A percentile compares a stretch with the other conserved stretches of the same genome.
Evolutionary conservation across 2,888 invertebrate genomes (phyloP).

Genomic region (Hofmannophila pseudospretella): DNA sequence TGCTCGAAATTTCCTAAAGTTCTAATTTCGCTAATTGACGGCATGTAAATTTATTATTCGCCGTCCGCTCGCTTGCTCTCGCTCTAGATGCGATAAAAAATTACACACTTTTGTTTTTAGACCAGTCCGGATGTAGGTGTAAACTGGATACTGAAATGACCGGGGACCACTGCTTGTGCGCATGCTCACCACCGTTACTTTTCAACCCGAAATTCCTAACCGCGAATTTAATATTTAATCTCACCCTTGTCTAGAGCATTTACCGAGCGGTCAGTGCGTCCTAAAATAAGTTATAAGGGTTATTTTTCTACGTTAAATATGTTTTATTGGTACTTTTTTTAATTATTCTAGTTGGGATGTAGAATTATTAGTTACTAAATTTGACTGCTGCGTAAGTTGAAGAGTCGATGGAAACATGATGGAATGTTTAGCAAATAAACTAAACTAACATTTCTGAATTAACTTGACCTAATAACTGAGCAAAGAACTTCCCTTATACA

Average conservation of each 20-base stretch:
- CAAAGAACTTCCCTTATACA: too few species aligned
- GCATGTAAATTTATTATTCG: slow-evolving; percentile 14
- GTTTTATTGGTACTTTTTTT: neutral
- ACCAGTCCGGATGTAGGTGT: slow-evolving; percentile 52
- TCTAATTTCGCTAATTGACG: slow-evolving; percentile 12
- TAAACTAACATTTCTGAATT: too few species aligned
- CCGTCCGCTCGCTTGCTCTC: slow-evolving; percentile 26
- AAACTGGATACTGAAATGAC: slow-evolving; percentile 54
- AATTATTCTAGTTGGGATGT: too few species aligned
- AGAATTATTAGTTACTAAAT: too few species aligned
- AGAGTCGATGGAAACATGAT: too few species aligned
- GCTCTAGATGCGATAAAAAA: slow-evolving; percentile 51
- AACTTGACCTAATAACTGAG: too few species aligned
- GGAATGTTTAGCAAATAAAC: too few species aligned
- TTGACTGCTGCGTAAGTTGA: too few species aligned
- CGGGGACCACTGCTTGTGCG: slow-evolving; percentile 44
- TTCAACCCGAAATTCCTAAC: slow-evolving; percentile 73
- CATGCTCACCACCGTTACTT: slow-evolving; percentile 58
- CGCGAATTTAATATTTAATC: slow-evolving; percentile 76
- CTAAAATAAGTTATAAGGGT: slow-evolving; percentile 48
- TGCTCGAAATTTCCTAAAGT: slow-evolving; percentile 6
- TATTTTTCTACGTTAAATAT: slow-evolving; percentile 14
- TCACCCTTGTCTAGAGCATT: slow-evolving; percentile 75
- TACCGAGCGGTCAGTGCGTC: slow-evolving; percentile 54
- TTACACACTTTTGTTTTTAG: slow-evolving; percentile 57